Conservation (phyloP, 30 jellyfish, hydroid and myxozoan species). For the Turritopsis rubra region DNA sequence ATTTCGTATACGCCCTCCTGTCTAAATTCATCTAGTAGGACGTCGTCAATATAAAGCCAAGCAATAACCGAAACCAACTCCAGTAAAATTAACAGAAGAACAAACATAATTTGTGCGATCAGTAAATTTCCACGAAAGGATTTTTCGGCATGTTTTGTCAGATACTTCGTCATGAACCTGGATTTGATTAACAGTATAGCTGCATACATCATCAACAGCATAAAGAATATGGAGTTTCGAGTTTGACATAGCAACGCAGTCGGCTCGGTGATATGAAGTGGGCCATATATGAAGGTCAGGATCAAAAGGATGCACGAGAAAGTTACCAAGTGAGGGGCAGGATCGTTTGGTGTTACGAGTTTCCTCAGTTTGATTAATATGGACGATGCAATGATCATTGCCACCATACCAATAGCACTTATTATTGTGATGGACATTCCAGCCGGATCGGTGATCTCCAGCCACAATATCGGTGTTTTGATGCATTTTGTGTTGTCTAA, state of each 20-base stretch:
- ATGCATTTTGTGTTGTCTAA: constrained; percentile 46
- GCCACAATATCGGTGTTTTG: constrained; percentile 51
- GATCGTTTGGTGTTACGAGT: constrained; percentile 33
- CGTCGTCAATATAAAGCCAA: constrained; percentile 38
- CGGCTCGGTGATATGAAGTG: constrained; percentile 55
- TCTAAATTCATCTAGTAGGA: not conserved
- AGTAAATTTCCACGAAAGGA: constrained; percentile 10
- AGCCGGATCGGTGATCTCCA: constrained; percentile 33
- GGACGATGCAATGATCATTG: constrained; percentile 6
- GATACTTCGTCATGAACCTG: constrained; percentile 19
- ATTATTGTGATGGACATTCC: constrained; percentile 55
- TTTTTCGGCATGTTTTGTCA: constrained; percentile 23
- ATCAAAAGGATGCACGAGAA: constrained; percentile 37
- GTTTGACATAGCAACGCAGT: constrained; percentile 45
- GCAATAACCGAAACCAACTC: constrained; percentile 40
- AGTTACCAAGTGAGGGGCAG: constrained; percentile 50
- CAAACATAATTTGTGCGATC: constrained; percentile 32
- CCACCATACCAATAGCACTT: constrained; percentile 46
- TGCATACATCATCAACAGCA: constrained; percentile 43
- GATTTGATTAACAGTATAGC: constrained; percentile 50
- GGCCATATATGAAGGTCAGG: constrained; percentile 56
- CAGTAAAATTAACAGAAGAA: constrained; percentile 30
- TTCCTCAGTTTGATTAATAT: constrained; percentile 33
- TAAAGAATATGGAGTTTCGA: constrained; percentile 45
- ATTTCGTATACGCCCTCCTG: constrained; percentile 8